These are phyloP conservation scores for Syngnathus acus DNA, from an alignment of 2,797 vertebrate species.

Conservation along the genomic window DNA sequence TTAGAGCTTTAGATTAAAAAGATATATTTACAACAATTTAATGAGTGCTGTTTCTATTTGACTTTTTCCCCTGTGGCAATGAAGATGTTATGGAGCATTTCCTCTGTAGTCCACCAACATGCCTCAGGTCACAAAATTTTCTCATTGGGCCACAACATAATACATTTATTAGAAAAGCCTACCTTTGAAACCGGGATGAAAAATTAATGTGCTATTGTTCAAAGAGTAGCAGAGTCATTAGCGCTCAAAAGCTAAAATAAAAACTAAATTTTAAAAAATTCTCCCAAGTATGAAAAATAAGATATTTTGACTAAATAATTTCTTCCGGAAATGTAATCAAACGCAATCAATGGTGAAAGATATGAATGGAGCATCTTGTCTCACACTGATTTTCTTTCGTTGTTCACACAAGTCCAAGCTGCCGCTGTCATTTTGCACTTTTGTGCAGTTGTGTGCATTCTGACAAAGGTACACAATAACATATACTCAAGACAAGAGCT, in stretches of 20 bases:
- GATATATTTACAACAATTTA: not conserved
- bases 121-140: slow-evolving; percentile 63
- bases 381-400: slow-evolving; percentile 17
- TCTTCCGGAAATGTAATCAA: not conserved
- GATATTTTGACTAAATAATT: not conserved
- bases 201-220: slow-evolving; percentile 68
- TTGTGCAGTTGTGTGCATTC: slow-evolving; percentile 43
- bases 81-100: slow-evolving; percentile 38
- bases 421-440: slow-evolving; percentile 39
- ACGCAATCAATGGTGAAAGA: not conserved
- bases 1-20: not conserved
- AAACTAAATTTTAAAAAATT: not conserved
- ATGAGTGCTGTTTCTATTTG: not conserved
- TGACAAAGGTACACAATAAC: slow-evolving; percentile 58
- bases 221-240: slow-evolving; percentile 64
- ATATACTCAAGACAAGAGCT: slow-evolving; percentile 67
- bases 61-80: slow-evolving; percentile 26
- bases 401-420: slow-evolving; percentile 13
- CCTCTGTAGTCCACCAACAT: slow-evolving; percentile 51
- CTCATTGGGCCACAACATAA: slow-evolving; percentile 56
- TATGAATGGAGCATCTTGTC: slow-evolving; percentile 3
- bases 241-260: slow-evolving; percentile 56
- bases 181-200: slow-evolving; percentile 72
- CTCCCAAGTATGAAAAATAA: not conserved
- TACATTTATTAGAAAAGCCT: slow-evolving; percentile 64